Evolutionary conservation across 2,797 vertebrate genomes (phyloP).

Genomic region (Malurus splendens): DNA sequence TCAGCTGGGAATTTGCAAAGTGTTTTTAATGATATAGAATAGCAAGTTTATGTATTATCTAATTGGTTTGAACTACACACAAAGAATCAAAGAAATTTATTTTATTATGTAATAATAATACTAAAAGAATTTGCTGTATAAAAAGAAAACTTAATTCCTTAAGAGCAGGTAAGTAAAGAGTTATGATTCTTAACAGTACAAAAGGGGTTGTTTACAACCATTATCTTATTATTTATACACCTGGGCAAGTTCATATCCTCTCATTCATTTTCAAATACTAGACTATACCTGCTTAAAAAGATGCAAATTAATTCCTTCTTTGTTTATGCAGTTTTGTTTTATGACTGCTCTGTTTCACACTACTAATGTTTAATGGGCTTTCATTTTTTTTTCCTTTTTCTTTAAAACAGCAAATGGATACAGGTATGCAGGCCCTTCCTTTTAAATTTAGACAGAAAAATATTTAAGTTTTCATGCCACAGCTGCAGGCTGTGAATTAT

Average conservation of each 20-base stretch:
- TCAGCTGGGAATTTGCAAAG: not conserved
- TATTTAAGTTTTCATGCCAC: conserved; percentile 57
- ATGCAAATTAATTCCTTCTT: not conserved
- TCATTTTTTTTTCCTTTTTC: not conserved
- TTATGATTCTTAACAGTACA: not conserved
- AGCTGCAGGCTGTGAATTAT: conserved; percentile 63
- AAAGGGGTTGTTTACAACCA: not conserved
- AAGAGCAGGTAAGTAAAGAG: not conserved
- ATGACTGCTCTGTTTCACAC: conserved; percentile 9
- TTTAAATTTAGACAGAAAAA: conserved; percentile 53
- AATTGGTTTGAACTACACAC: not conserved
- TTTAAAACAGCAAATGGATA: not conserved
- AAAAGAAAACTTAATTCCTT: not conserved
- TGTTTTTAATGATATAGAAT: conserved; percentile 1
- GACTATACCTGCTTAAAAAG: not conserved
- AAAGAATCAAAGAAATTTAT: not conserved
- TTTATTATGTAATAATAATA: not conserved
- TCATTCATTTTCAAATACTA: not conserved
- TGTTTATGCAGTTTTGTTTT: conserved; percentile 6
- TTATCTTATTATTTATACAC: not conserved
- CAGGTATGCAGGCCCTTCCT: not conserved
- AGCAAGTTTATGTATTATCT: not conserved
- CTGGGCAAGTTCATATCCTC: not conserved
- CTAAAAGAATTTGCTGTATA: not conserved
- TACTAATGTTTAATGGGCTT: conserved; percentile 9